Evolutionary conservation across 2,888 invertebrate genomes (phyloP), one percentile per base, ranked within the genome.

Genomic region (Monopis laevigella): DNA sequence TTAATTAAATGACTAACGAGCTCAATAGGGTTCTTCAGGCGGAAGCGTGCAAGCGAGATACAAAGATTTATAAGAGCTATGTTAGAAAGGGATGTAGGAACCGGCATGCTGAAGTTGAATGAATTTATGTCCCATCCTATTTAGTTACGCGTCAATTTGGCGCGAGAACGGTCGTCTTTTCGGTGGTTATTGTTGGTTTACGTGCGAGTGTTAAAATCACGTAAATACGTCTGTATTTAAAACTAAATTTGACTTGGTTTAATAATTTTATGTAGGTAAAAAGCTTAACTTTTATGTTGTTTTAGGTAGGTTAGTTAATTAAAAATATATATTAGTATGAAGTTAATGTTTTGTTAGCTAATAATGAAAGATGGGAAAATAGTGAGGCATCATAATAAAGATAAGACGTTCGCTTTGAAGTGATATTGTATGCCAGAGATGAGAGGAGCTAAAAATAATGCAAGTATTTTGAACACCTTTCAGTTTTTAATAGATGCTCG

Each of bases 1-100:
- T 78, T 77, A 78, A 80, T 78, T 77, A 80, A n/a, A 78, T 78
- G 73, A 77, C 77, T 78, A 80, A 78, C 78, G 73, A 80, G 78
- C 78, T 74, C 74, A 77, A 77, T 78, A 74, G 78, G 72, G 73
- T 75, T 73, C 75, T 69, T 80, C 74, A 75, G 60, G 78, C 77
- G 78, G 78, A 77, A 75, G 74, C 68, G 66, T 47, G 51, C 34
- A 55, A 71, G 41, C 29, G 62, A 50, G 68, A 70, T 43, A 45
- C 44, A 42, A 24, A 12, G 40, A 63, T 55, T 26, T 39, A 17
- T 21, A 47, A 46, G 27, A 26, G 35, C 5, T 32, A 24, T 30
- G 61, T 46, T 44, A 12, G 59, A 72, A 47, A 52, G 55, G 50
- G 69, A 69, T 44, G 58, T 41, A 34, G 42, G 35, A 48, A 53